Evolutionary conservation across 2,888 invertebrate species (phyloP).

Genomic region (Deilephila porcellus): DNA sequence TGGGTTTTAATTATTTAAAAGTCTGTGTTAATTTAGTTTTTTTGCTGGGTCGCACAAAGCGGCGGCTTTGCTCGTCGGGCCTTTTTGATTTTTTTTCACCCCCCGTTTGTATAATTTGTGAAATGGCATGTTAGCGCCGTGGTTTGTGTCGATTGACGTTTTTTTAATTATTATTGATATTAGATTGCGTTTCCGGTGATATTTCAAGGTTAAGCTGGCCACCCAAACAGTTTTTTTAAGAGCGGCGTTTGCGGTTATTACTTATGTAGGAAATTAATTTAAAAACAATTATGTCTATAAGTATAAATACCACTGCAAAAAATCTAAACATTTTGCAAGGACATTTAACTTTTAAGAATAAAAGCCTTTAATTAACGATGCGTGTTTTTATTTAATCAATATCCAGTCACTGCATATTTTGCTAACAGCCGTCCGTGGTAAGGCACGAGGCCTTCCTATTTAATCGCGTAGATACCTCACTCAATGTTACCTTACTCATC

Average conservation of each 20-base stretch:
- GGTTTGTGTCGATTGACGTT: constrained; percentile 57
- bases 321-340: background rate
- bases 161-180: constrained; percentile 74
- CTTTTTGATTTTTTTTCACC: constrained; percentile 62
- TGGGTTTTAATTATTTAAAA: constrained; percentile 80
- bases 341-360: background rate
- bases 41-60: constrained; percentile 53
- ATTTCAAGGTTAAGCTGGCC: constrained; percentile 38
- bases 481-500: too few species aligned
- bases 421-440: too few species aligned
- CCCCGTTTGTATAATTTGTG: constrained; percentile 76
- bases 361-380: background rate
- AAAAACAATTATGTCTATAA: background rate
- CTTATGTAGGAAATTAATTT: constrained; percentile 7
- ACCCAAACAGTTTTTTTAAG: constrained; percentile 22
- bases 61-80: constrained; percentile 69
- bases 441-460: too few species aligned
- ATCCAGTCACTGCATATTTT: too few species aligned
- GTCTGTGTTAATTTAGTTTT: constrained; percentile 79
- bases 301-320: background rate
- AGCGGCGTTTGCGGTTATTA: background rate
- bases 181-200: constrained; percentile 69
- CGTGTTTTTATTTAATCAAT: too few species aligned
- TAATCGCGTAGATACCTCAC: too few species aligned
- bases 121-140: constrained; percentile 81